Conservation (phyloP, 2,113 vertebrate species). For the Pseudopipra pipra region DNA sequence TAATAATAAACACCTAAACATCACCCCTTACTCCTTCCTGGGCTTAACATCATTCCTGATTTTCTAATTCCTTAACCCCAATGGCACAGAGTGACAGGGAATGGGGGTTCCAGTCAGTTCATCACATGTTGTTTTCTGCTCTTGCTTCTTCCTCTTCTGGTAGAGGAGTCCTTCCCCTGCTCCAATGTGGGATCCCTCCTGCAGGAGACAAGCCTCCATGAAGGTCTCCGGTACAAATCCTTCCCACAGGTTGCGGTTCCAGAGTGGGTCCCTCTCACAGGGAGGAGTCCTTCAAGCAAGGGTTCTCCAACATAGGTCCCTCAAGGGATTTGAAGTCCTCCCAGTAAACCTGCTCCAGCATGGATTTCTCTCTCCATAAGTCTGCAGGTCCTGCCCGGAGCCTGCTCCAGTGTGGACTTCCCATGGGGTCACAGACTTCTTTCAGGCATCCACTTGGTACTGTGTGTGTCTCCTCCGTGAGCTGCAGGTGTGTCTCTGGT, state of each 20-base stretch:
- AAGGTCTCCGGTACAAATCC: neutral
- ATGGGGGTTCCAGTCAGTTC: neutral
- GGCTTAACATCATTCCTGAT: neutral
- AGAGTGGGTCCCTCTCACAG: neutral
- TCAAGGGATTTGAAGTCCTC: neutral
- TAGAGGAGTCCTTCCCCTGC: neutral
- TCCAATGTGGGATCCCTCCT: neutral
- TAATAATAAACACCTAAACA: neutral
- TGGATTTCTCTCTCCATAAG: neutral
- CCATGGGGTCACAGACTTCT: neutral
- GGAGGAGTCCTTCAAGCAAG: neutral
- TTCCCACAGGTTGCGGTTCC: neutral
- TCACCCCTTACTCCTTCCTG: neutral
- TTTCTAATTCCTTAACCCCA: neutral
- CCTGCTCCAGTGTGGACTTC: neutral
- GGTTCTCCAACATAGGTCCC: neutral
- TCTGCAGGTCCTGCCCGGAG: neutral
- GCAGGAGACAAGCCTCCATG: neutral
- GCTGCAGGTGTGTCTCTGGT: neutral
- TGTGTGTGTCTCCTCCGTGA: neutral
- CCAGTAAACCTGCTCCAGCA: neutral
- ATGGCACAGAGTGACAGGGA: neutral
- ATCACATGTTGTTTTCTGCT: neutral
- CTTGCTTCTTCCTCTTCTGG: neutral
- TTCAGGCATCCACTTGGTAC: fast-evolving